Evolutionary conservation across 2,113 vertebrate genomes (phyloP).

Genomic region (Fregata magnificens): DNA sequence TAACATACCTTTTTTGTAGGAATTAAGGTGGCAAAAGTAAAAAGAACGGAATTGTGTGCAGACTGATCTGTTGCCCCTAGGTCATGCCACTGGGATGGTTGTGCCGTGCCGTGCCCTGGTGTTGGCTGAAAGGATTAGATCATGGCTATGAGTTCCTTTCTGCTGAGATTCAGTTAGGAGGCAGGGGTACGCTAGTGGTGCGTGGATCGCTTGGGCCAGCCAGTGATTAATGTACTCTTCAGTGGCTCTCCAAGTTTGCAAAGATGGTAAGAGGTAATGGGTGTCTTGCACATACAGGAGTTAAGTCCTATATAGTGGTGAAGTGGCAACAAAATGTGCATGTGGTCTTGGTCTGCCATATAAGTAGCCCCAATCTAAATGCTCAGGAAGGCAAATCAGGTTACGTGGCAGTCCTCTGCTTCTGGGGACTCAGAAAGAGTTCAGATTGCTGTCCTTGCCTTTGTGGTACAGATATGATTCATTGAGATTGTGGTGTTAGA

Average conservation of each 20-base stretch:
- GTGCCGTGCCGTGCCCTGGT: not conserved
- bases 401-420: not conserved
- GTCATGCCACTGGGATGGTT: not conserved
- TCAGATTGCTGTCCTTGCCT: not conserved
- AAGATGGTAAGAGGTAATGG: not conserved
- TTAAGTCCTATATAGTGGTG: not conserved
- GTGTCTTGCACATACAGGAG: not conserved
- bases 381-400: not conserved
- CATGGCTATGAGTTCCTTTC: not conserved
- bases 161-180: not conserved
- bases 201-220: not conserved
- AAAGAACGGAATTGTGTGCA: not conserved
- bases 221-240: not conserved
- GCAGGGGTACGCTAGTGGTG: accelerated
- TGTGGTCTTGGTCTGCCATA: not conserved
- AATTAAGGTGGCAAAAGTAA: not conserved
- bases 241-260: not conserved
- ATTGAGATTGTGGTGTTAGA: not conserved
- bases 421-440: not conserved
- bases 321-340: not conserved
- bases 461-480: not conserved
- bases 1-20: not conserved
- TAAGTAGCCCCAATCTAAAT: not conserved
- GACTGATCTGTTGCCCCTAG: not conserved
- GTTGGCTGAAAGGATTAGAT: not conserved